Evolutionary conservation across 2,888 invertebrate genomes (phyloP), one percentile per base, ranked within the genome.

Genomic region (Stramonita haemastoma): DNA sequence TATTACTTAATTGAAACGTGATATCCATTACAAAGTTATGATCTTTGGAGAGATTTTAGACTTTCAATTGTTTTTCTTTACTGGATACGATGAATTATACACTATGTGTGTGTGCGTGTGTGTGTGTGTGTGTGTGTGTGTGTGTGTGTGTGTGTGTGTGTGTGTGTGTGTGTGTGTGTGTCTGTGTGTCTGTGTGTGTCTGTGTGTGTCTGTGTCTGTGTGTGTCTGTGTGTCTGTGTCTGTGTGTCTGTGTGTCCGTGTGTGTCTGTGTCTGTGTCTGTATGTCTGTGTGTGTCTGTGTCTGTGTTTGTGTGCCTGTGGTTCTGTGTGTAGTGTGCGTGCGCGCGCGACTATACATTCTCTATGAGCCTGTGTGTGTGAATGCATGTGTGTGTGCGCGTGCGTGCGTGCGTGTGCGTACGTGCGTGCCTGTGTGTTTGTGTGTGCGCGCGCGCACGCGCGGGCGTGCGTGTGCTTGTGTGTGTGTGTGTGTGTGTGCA

Each of bases 101-200:
- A 46, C 46, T 5, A 5, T 46, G 4, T 46, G 46, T 46, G 46
- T 46, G 46, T 46, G 46, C 8, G 46, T 46, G 46, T 46, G 46
- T 46, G 70, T 70, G 70, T 70, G 70, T 70, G 70, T 70, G 70
- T 70, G 70, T 70, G 70, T 70, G 70, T 70, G 70, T 70, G 70
- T 70, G 70, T 70, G 70, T 70, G 70, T 70, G 70, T 70, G 70
- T 70, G 70, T 70, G 70, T 70, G 70, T 70, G 70, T 70, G 70
- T 70, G 70, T 70, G 70, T 70, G 70, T 70, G 70, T 70, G 70
- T 70, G 70, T 70, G 70, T 11, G 46, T 5, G 46, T 46, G 46
- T 46, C 2, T 46, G 8, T 46, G 46, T 66, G 66, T 66, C 46
- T 5, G 2, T 46, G 4, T 46, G 46, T 46, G 46, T 46, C 4